Evolutionary conservation across 2,113 vertebrate genomes (phyloP).

Genomic region (Parus major): DNA sequence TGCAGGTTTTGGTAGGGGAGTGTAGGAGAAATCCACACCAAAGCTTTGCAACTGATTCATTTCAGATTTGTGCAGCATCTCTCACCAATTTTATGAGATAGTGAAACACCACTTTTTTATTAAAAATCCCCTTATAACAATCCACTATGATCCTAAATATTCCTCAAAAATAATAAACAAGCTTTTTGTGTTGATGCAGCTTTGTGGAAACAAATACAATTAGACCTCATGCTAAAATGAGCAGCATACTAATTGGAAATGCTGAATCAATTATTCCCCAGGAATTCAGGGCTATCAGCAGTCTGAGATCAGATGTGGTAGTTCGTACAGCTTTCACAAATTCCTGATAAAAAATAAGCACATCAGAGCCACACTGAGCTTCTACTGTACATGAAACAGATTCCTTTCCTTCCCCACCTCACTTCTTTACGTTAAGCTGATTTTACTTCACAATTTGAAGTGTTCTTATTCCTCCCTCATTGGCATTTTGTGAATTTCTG

Average conservation of each 20-base stretch:
- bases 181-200: neutral
- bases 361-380: neutral
- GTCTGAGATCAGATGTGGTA: neutral
- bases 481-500: neutral
- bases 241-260: constrained; percentile 15
- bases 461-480: neutral
- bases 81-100: neutral
- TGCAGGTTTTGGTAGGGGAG: neutral
- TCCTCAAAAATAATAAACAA: constrained; percentile 5
- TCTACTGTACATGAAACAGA: neutral
- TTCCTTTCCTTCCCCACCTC: neutral
- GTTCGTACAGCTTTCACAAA: neutral
- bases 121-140: neutral
- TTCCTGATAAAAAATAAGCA: neutral
- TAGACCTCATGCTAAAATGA: constrained; percentile 25
- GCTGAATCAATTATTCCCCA: constrained; percentile 28
- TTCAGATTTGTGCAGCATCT: neutral
- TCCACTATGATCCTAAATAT: neutral
- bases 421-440: neutral
- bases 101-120: neutral
- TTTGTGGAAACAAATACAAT: constrained; percentile 37
- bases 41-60: neutral
- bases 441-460: neutral
- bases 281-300: constrained; percentile 7
- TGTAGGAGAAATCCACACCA: neutral